Evolutionary conservation across 2,113 vertebrate species (phyloP).

Genomic region (Lonchura striata): DNA sequence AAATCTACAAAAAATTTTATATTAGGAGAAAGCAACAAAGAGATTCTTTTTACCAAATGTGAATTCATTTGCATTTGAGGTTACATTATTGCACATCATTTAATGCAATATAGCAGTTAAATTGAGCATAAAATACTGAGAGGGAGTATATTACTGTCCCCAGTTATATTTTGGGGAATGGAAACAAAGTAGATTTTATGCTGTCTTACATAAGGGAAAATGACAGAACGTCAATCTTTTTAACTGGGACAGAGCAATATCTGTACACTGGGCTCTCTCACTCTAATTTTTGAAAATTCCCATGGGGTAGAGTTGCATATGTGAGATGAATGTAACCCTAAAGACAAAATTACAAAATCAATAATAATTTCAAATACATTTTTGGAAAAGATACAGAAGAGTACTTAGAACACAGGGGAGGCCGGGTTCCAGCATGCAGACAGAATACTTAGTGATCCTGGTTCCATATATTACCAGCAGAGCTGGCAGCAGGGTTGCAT

Average conservation of each 20-base stretch:
- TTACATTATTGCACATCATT: constrained; percentile 52
- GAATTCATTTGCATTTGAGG: constrained; percentile 32
- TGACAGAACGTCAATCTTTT: neutral
- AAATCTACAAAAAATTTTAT: neutral
- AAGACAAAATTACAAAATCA: constrained; percentile 57
- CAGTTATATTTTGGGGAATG: neutral
- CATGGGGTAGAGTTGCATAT: neutral
- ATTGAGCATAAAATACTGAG: constrained; percentile 49
- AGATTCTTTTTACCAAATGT: neutral
- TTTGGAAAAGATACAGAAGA: constrained; percentile 21
- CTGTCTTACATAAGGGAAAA: neutral
- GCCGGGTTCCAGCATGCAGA: neutral
- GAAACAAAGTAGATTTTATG: constrained; percentile 23
- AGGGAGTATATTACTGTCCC: neutral
- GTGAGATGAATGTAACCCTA: neutral
- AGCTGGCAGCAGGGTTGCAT: constrained; percentile 18
- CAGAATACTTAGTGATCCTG: neutral
- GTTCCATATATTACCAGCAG: constrained; percentile 18
- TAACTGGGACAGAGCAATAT: neutral
- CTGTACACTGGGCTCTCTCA: neutral
- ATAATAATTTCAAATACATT: constrained; percentile 42
- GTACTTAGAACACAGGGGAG: neutral
- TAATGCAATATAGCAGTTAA: constrained; percentile 50
- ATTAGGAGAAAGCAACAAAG: constrained; percentile 1
- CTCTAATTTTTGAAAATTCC: neutral